Conservation (phyloP, 2,797 vertebrate genomes). For the Clarias laeviceps region DNA sequence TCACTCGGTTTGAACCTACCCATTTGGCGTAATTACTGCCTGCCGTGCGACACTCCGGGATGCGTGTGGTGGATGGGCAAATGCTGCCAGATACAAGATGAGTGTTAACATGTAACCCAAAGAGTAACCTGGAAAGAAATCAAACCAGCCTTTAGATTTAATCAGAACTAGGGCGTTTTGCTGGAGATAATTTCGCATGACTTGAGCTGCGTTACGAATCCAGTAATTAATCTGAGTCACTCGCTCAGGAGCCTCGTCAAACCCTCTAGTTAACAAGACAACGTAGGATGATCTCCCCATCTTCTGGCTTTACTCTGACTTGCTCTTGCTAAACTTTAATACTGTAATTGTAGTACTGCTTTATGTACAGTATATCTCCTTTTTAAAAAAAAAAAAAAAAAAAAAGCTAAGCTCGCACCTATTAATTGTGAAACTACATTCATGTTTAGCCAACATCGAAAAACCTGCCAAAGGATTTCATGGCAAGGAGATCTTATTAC, state of each 20-base stretch:
- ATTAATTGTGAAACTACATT: too few species aligned
- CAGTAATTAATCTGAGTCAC: neutral
- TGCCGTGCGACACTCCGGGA: conserved; percentile 46
- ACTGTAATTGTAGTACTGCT: too few species aligned
- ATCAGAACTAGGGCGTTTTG: too few species aligned
- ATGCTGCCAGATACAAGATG: conserved; percentile 64
- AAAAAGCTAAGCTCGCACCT: too few species aligned
- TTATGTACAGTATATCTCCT: too few species aligned
- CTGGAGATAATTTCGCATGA: too few species aligned
- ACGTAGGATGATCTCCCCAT: neutral
- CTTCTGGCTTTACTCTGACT: neutral
- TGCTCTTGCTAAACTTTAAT: too few species aligned
- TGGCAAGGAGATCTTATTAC: neutral
- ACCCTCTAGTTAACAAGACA: neutral
- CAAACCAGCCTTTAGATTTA: neutral
- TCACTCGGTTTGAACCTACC: conserved; percentile 80
- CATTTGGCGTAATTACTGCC: conserved; percentile 78
- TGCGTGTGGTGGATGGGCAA: conserved; percentile 38
- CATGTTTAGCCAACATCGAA: neutral
- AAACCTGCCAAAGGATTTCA: neutral
- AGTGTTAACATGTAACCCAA: neutral
- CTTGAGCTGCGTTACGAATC: neutral
- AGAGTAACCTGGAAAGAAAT: neutral
- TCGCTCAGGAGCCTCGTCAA: neutral
- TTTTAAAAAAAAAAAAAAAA: too few species aligned